Evolutionary conservation across 1,140 invertebrate species (phyloP).

Genomic region (Phortica variegata): DNA sequence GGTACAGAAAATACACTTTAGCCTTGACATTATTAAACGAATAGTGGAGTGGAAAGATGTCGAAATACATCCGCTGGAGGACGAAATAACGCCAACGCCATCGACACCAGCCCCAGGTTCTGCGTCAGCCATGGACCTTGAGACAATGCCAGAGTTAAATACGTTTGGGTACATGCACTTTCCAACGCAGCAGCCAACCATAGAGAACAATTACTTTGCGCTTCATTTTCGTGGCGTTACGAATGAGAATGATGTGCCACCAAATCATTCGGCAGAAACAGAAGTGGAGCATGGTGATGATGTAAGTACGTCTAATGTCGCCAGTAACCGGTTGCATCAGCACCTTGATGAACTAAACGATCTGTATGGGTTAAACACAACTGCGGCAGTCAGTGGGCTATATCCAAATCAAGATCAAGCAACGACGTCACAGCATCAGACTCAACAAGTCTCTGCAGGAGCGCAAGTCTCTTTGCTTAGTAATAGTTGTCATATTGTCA

Average conservation of each 20-base stretch:
- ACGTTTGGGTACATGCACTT: conserved; percentile 45
- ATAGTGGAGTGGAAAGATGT: conserved; percentile 86
- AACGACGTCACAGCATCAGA: neutral
- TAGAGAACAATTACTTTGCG: conserved; percentile 53
- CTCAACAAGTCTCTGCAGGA: conserved; percentile 1
- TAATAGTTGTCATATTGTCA: conserved; percentile 66
- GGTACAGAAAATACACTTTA: conserved; percentile 75
- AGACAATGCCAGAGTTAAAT: no score
- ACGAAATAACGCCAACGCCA: conserved; percentile 48
- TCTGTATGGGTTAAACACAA: no score
- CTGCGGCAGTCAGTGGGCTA: no score
- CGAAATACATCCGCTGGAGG: conserved; percentile 78
- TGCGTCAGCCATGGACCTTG: conserved; percentile 18
- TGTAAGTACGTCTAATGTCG: conserved; percentile 7
- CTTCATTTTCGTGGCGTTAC: conserved; percentile 38
- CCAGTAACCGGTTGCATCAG: conserved; percentile 3
- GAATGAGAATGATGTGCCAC: neutral
- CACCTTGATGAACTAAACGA: no score
- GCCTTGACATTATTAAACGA: conserved; percentile 78
- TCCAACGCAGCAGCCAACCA: conserved; percentile 38
- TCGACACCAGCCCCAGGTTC: conserved; percentile 8
- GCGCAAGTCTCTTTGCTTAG: conserved; percentile 17
- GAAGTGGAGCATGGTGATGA: conserved; percentile 11
- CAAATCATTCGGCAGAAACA: no score
- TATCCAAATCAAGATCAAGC: no score